A percentile compares a stretch with the other conserved stretches of the same genome.
These are phyloP conservation scores for Lithophane ornitopus DNA, from an alignment of 2,888 invertebrate genomes.

Conservation along the genomic window DNA sequence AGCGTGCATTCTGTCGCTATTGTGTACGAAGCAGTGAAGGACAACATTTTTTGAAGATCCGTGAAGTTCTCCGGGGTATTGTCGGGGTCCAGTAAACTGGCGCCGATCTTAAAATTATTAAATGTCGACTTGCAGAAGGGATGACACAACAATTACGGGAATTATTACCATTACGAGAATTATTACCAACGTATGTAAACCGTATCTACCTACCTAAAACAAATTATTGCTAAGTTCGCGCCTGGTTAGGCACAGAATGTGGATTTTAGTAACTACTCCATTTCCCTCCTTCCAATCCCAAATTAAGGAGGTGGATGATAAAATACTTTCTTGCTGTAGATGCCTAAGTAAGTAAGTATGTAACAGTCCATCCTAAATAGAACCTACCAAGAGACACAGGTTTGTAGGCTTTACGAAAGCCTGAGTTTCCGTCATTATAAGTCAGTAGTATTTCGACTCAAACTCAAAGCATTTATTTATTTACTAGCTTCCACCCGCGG, in stretches of 20 bases:
- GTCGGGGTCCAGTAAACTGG: slow-evolving; percentile 84
- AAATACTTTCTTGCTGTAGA: neutral
- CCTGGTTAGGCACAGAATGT: neutral
- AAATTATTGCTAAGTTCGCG: neutral
- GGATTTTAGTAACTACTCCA: neutral
- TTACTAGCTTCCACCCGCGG: too few relatives aligned
- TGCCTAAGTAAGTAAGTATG: neutral
- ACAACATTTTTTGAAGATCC: slow-evolving; percentile 77
- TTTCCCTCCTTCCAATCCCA: neutral
- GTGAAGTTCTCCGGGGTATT: slow-evolving; percentile 81
- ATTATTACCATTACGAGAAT: too few relatives aligned
- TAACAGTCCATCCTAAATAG: neutral
- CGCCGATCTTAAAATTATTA: slow-evolving; percentile 77
- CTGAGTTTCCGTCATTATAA: neutral
- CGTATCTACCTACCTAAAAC: too few relatives aligned
- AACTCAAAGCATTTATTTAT: too few relatives aligned
- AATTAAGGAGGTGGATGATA: neutral
- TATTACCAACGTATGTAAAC: too few relatives aligned
- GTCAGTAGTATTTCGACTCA: too few relatives aligned
- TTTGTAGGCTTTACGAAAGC: neutral
- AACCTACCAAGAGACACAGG: neutral
- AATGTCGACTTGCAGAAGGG: neutral
- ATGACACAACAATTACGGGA: neutral
- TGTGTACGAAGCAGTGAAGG: slow-evolving; percentile 73
- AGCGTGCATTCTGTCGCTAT: slow-evolving; percentile 77